Conservation (phyloP, 2,888 invertebrate genomes). For the Leptinotarsa rubiginosa region DNA sequence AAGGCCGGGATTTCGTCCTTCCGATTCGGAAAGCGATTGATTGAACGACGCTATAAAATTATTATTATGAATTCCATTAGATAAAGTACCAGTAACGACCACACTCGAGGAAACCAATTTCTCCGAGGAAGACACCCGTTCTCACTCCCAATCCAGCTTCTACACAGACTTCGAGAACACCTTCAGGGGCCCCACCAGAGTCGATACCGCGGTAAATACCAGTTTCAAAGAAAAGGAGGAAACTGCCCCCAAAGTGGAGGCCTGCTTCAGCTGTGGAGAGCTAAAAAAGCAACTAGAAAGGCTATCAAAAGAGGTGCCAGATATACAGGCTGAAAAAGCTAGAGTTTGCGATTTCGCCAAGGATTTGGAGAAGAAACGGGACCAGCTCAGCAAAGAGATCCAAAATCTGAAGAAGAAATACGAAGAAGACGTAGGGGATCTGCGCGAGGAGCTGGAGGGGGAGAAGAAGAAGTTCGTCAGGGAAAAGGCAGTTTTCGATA, state of each 20-base stretch:
- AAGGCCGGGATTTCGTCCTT: too few species aligned
- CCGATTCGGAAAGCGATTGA: too few species aligned
- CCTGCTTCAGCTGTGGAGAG: slow-evolving; percentile 46
- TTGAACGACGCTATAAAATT: too few species aligned
- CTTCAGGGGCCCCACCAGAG: slow-evolving; percentile 32
- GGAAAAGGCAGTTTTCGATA: slow-evolving; percentile 69
- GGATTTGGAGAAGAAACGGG: slow-evolving; percentile 66
- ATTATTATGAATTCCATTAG: slow-evolving; percentile 17
- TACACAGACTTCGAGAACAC: slow-evolving; percentile 48
- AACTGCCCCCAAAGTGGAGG: slow-evolving; percentile 19
- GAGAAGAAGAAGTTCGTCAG: slow-evolving; percentile 74
- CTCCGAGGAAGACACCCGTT: slow-evolving; percentile 39
- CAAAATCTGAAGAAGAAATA: slow-evolving; percentile 69
- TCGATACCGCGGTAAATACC: slow-evolving; percentile 50
- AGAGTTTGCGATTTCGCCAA: slow-evolving; percentile 65
- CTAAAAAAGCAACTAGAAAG: slow-evolving; percentile 63
- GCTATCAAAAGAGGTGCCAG: slow-evolving; percentile 68
- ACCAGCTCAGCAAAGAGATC: slow-evolving; percentile 69
- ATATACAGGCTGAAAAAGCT: slow-evolving; percentile 68
- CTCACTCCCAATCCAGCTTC: slow-evolving; percentile 45
- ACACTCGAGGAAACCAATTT: slow-evolving; percentile 41
- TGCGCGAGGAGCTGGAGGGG: slow-evolving; percentile 73
- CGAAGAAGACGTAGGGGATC: slow-evolving; percentile 74
- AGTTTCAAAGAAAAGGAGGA: slow-evolving; percentile 40
- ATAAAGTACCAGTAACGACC: slow-evolving; percentile 10